phyloP scores from a whole-genome alignment of 2,888 invertebrate species.

The Leptura quadrifasciata region DNA sequence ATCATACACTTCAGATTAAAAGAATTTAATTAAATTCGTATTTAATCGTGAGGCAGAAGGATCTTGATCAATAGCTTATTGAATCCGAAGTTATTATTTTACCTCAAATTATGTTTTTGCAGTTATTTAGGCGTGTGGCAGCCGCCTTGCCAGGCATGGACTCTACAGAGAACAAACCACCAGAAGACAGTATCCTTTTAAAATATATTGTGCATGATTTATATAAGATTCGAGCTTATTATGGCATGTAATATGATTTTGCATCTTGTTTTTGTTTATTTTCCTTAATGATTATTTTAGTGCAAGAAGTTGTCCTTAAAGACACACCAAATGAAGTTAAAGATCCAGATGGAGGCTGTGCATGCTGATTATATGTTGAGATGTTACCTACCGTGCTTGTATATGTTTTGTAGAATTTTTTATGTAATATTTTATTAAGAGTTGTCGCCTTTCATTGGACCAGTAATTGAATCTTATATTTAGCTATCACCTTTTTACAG shows the following conservation, averaged over 20 bases:
- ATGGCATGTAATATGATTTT: conserved; percentile 49
- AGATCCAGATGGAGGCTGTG: conserved; percentile 94
- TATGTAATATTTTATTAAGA: conserved; percentile 25
- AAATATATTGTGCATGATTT: conserved; percentile 48
- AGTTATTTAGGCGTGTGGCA: conserved; percentile 98
- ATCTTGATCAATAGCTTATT: too few relatives aligned
- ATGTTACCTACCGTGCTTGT: conserved; percentile 52
- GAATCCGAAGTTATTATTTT: too few relatives aligned
- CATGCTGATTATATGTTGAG: conserved; percentile 79
- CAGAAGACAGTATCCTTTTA: conserved; percentile 96
- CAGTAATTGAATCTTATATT: conserved; percentile 22
- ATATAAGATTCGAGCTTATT: conserved; percentile 46
- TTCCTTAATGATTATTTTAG: conserved; percentile 82
- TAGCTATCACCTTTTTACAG: neutral
- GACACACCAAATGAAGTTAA: conserved; percentile 96
- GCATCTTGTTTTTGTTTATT: conserved; percentile 70
- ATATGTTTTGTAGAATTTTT: conserved; percentile 40
- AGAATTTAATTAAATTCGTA: too few relatives aligned
- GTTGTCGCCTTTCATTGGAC: conserved; percentile 26
- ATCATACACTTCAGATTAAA: too few relatives aligned
- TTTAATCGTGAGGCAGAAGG: too few relatives aligned
- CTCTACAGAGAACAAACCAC: conserved; percentile 94
- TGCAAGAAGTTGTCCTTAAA: conserved; percentile 99
- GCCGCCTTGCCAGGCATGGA: conserved; percentile 99
- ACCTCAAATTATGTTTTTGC: conserved; percentile 66